These are phyloP conservation scores for Peromyscus leucopus DNA, from an alignment of 2,113 vertebrate species.

Conservation along the genomic window DNA sequence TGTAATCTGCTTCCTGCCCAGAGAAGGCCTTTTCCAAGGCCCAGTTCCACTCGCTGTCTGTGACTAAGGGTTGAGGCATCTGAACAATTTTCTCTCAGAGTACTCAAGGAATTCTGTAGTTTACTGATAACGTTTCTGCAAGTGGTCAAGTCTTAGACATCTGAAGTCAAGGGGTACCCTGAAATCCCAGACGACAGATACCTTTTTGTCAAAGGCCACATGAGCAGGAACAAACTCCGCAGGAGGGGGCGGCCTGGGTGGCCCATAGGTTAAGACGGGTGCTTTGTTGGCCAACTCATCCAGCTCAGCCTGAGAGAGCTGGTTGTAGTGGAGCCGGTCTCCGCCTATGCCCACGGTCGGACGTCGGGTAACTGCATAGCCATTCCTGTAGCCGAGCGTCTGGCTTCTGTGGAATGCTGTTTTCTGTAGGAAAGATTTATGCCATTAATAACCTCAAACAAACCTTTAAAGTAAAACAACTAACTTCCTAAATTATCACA, in stretches of 20 bases:
- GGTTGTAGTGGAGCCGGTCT: conserved; percentile 87
- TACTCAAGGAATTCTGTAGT: conserved; percentile 76
- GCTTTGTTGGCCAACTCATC: conserved; percentile 86
- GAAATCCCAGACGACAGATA: conserved; percentile 82
- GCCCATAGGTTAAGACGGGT: conserved; percentile 85
- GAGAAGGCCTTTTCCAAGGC: conserved; percentile 85
- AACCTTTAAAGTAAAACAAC: not conserved
- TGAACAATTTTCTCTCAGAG: conserved; percentile 81
- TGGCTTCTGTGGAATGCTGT: conserved; percentile 92
- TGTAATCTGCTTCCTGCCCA: conserved; percentile 81
- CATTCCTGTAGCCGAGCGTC: conserved; percentile 92
- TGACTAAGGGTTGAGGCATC: conserved; percentile 86
- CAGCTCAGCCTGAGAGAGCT: conserved; percentile 89
- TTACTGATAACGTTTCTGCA: conserved; percentile 77
- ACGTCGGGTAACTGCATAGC: conserved; percentile 88
- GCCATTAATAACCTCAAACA: conserved; percentile 48
- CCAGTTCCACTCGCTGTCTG: conserved; percentile 85
- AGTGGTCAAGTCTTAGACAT: conserved; percentile 60
- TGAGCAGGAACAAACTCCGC: conserved; percentile 91
- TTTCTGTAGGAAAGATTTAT: conserved; percentile 88
- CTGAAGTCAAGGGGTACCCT: conserved; percentile 59
- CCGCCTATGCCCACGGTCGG: conserved; percentile 91
- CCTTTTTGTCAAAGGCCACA: conserved; percentile 97
- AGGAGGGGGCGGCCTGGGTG: conserved; percentile 75
- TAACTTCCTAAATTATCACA: conserved; percentile 29